Evolutionary conservation across 2,888 invertebrate species (phyloP), one percentile per base, ranked within the genome.

Genomic region (Tetranychus piercei): DNA sequence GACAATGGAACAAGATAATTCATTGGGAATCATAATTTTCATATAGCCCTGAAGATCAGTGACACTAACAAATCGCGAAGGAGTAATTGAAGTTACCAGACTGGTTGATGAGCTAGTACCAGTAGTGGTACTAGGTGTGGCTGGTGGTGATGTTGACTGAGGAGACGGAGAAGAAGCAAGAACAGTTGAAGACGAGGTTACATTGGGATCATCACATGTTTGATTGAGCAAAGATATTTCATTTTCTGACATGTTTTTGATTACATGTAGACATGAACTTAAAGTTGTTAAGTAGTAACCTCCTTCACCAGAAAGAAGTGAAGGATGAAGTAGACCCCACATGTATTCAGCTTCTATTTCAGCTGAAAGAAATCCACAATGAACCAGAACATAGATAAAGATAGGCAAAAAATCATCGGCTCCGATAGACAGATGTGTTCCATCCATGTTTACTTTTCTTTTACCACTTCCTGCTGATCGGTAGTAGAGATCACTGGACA

Each of bases 291-390:
- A 86, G 82, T 95, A 95, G 83, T 95, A 96, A 6, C 93, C 93
- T 0, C 93, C 94, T 82, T 95, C 94, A 4, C 94, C 94, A 0
- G 90, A 90, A 73, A 94, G 85, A 74, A 95, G 83, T 0, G 93
- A 92, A 1, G 92, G 92, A 76, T 95, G 95, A 64, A 96, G 85
- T 66, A 97, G 85, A 43, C 85, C 94, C 86, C 94, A 94, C 93
- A 96, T 96, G 82, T 94, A 91, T 81, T 94, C 94, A 0, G 94
- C 93, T 82, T 96, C 95, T 75, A 95, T 88, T 84, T 96, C 95
- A 0, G 93, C 94, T 45, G 92, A 90, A 8, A 94, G 89, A 80
- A 94, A 88, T 64, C 91, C 90, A 79, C 91, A 90, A 77, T 91
- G 90, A 1, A 94, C 91, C 78, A 96, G 86, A 11, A 94, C 90